These are phyloP conservation scores for Pseudotriccus pelzelni DNA, from an alignment of 2,797 vertebrate species.

Conservation along the genomic window DNA sequence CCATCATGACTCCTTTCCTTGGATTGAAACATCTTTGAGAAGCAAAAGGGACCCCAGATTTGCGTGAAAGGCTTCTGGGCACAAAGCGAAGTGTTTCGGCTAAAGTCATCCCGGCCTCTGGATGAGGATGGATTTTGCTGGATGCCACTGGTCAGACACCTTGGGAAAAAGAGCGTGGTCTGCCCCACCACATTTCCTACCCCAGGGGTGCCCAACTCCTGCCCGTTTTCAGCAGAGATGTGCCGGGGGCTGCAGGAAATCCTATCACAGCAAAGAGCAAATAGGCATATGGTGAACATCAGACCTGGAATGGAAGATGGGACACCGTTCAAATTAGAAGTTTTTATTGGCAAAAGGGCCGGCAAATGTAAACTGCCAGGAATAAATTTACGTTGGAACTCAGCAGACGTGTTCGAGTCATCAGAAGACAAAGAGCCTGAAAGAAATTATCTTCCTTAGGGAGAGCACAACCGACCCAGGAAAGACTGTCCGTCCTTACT, in stretches of 20 bases:
- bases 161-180: accelerated
- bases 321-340: not conserved
- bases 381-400: constrained; percentile 5
- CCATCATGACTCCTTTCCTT: not conserved
- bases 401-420: not conserved
- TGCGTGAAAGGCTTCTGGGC: not conserved
- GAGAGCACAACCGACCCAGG: not conserved
- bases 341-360: constrained; percentile 21
- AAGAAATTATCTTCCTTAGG: not conserved
- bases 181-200: accelerated
- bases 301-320: constrained; percentile 23
- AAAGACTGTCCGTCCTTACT: not conserved
- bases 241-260: not conserved
- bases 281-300: constrained; percentile 1
- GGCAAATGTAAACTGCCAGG: constrained; percentile 22
- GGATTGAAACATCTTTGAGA: not conserved
- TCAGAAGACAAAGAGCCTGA: not conserved
- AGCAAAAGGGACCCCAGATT: not conserved
- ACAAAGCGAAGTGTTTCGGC: not conserved
- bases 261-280: not conserved
- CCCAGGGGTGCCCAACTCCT: accelerated
- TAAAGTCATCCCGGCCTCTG: not conserved
- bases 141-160: not conserved
- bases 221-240: not conserved
- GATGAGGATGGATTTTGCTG: not conserved